Evolutionary conservation across 2,888 invertebrate genomes (phyloP).

Genomic region (Conistra vaccinii): DNA sequence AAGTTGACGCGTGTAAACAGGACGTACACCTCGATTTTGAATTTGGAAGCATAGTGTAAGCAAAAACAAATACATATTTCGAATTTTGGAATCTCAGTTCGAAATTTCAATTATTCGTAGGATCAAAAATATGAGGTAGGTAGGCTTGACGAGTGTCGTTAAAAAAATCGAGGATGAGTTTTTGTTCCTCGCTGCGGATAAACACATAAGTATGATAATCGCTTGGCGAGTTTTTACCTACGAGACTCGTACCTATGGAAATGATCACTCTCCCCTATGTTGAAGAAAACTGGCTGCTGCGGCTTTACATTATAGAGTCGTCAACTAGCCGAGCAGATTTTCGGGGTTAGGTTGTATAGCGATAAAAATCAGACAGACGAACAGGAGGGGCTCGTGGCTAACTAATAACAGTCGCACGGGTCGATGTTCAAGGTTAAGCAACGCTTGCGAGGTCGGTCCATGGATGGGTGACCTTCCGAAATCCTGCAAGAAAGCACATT

Average conservation of each 20-base stretch:
- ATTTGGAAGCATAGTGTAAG: neutral
- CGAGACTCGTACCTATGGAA: neutral
- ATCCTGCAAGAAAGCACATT: neutral
- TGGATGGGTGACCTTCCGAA: neutral
- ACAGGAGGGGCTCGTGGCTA: too few relatives aligned
- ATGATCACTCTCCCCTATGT: constrained; percentile 88
- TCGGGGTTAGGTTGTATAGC: too few relatives aligned
- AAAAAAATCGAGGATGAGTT: neutral
- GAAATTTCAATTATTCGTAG: too few relatives aligned
- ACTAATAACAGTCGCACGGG: too few relatives aligned
- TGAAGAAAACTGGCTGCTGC: constrained; percentile 97
- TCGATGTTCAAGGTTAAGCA: too few relatives aligned
- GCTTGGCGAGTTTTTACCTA: neutral
- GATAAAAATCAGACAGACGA: too few relatives aligned
- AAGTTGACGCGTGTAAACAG: neutral
- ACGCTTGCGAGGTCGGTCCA: neutral
- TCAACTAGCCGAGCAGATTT: constrained; percentile 77
- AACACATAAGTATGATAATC: neutral
- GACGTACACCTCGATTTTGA: neutral
- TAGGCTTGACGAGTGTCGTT: too few relatives aligned
- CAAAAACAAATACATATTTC: neutral
- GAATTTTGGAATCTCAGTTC: neutral
- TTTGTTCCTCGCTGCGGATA: neutral
- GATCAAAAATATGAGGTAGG: too few relatives aligned
- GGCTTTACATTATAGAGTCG: constrained; percentile 95